A percentile compares a stretch with the other conserved stretches of the same genome.
Conservation (phyloP, 2,113 vertebrate species). For the Eulacestoma nigropectus region DNA sequence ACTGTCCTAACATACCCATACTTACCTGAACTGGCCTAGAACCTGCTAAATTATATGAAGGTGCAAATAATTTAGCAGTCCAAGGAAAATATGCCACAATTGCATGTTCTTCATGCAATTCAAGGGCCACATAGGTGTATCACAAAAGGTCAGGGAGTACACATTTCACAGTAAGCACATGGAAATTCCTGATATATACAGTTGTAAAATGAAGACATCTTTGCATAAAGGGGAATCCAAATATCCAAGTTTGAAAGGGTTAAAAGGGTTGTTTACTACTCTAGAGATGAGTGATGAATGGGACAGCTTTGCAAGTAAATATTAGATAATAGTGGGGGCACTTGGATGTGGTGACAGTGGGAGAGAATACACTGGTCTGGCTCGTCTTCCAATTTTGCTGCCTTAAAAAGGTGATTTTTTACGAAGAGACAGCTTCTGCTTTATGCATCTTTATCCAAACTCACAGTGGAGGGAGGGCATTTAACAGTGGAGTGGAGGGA, state of each 20-base stretch:
- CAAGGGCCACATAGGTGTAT: not conserved
- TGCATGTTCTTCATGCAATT: not conserved
- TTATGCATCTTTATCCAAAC: not conserved
- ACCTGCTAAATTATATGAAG: not conserved
- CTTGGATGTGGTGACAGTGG: not conserved
- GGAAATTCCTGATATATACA: not conserved
- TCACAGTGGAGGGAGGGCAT: not conserved
- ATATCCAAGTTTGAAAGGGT: not conserved
- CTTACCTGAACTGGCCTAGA: not conserved
- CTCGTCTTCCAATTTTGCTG: not conserved
- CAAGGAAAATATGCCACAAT: not conserved
- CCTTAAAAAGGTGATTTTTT: not conserved
- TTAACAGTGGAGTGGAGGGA: too few species aligned
- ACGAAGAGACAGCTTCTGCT: not conserved
- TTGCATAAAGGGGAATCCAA: not conserved
- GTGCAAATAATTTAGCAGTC: not conserved
- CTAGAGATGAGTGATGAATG: not conserved
- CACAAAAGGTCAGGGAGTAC: not conserved
- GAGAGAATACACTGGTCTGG: not conserved
- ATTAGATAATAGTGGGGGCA: not conserved
- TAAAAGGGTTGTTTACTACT: not conserved
- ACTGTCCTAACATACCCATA: not conserved
- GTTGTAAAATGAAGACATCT: not conserved
- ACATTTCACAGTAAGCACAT: not conserved
- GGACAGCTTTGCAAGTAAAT: not conserved